Evolutionary conservation across 2,113 vertebrate genomes (phyloP).

Genomic region (Hyaena hyaena): DNA sequence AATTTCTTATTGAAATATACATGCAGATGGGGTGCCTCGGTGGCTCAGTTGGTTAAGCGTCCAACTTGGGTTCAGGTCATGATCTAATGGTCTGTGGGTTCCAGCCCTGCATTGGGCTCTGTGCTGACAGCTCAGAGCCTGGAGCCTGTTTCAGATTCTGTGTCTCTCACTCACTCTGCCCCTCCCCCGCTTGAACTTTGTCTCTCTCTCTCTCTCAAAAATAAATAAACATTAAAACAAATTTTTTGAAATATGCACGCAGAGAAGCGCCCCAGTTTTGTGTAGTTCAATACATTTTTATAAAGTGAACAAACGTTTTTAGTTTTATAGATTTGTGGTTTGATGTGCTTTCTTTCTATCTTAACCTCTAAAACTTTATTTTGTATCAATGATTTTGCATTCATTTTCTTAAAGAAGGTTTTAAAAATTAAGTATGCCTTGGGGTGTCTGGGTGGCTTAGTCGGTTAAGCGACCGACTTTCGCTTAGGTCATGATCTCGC

Average conservation of each 20-base stretch:
- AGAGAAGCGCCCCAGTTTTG: neutral
- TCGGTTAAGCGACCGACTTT: too few relatives aligned
- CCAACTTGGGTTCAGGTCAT: too few relatives aligned
- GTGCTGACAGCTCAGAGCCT: too few relatives aligned
- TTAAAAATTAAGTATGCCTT: neutral
- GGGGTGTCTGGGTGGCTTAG: too few relatives aligned
- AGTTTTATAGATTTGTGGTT: slow-evolving; percentile 46
- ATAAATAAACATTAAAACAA: neutral
- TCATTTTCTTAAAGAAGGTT: slow-evolving; percentile 5
- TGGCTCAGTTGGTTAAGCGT: too few relatives aligned
- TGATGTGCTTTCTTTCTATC: slow-evolving; percentile 18
- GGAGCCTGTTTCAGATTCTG: too few relatives aligned
- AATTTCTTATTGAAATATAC: neutral
- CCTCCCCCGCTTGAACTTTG: too few relatives aligned
- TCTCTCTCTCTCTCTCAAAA: too few relatives aligned
- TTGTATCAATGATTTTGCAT: neutral
- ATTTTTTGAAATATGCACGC: neutral
- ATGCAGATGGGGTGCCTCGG: neutral
- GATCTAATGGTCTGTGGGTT: too few relatives aligned
- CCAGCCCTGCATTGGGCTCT: too few relatives aligned
- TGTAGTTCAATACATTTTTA: neutral
- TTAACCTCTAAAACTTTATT: neutral
- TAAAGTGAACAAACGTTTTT: neutral
- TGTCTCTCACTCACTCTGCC: too few relatives aligned
- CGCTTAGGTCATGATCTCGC: too few relatives aligned